Evolutionary conservation across 92 coral and sea anemone species (phyloP).

Genomic region (Blastomussa wellsi): DNA sequence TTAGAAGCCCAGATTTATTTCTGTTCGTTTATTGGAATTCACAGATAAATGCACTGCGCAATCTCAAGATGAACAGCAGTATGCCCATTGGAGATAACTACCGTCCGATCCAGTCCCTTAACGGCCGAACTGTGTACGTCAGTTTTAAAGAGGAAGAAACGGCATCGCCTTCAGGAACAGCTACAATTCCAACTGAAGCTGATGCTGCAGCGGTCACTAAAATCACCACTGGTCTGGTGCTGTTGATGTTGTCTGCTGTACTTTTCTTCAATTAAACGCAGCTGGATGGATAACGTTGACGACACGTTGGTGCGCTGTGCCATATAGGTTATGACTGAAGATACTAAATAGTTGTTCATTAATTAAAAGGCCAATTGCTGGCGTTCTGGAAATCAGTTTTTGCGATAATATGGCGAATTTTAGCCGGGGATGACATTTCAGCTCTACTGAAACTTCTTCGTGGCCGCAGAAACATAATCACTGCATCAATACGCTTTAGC

Average conservation of each 20-base stretch:
- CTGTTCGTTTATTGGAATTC: not conserved
- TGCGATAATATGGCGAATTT: too few species aligned
- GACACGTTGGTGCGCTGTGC: not conserved
- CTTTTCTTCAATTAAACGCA: not conserved
- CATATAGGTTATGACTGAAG: not conserved
- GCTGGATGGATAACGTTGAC: not conserved
- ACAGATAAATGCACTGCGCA: constrained; percentile 49
- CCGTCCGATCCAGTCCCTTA: constrained; percentile 63
- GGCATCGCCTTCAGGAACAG: not conserved
- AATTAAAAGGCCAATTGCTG: too few species aligned
- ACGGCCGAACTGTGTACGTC: constrained; percentile 61
- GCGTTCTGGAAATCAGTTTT: too few species aligned
- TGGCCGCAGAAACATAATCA: too few species aligned
- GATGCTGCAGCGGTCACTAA: not conserved
- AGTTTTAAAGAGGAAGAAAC: constrained; percentile 23
- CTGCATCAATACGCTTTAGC: too few species aligned
- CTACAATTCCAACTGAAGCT: not conserved
- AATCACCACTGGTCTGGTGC: not conserved
- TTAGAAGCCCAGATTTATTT: too few species aligned
- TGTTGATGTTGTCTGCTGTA: constrained; percentile 2
- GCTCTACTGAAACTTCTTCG: too few species aligned
- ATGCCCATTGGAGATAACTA: constrained; percentile 42
- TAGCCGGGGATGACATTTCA: too few species aligned
- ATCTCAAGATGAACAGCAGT: constrained; percentile 23
- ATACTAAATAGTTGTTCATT: not conserved